A percentile compares a stretch with the other conserved stretches of the same genome.
Conservation (phyloP, 2,888 invertebrate species). For the Tachina grossa region DNA sequence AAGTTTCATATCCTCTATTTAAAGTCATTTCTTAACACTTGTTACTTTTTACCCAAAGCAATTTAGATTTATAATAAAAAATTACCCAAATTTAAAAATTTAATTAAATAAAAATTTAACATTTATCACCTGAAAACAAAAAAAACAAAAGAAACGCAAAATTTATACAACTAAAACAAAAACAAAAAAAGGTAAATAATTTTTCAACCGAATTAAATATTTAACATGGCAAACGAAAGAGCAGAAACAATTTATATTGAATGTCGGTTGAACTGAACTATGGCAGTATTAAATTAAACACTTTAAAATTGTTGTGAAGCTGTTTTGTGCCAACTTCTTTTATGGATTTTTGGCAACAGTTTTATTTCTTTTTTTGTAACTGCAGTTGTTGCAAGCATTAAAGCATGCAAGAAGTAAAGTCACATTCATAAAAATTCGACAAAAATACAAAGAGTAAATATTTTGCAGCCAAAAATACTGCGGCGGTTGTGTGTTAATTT, state of each 20-base stretch:
- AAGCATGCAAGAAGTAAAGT: not conserved
- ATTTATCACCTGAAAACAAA: conserved; percentile 58
- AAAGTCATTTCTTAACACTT: conserved; percentile 4
- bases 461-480: conserved; percentile 70
- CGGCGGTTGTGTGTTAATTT: conserved; percentile 79
- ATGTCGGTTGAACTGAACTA: conserved; percentile 59
- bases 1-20: not conserved
- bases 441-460: conserved; percentile 73
- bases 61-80: conserved; percentile 52
- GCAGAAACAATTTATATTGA: conserved; percentile 66
- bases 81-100: conserved; percentile 68
- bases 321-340: conserved; percentile 35
- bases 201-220: conserved; percentile 44
- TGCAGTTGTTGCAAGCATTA: conserved; percentile 33
- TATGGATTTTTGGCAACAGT: conserved; percentile 47
- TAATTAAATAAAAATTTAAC: conserved; percentile 69
- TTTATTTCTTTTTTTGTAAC: not conserved
- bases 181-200: conserved; percentile 21
- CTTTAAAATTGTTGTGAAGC: conserved; percentile 55
- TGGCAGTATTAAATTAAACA: conserved; percentile 71
- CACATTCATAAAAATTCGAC: conserved; percentile 75
- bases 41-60: conserved; percentile 20
- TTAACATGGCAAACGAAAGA: conserved; percentile 44
- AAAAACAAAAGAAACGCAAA: conserved; percentile 4
- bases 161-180: not conserved